Base-by-base conservation (phyloP, 2,888 invertebrate genomes). In the Barypeithes pellucidus region DNA sequence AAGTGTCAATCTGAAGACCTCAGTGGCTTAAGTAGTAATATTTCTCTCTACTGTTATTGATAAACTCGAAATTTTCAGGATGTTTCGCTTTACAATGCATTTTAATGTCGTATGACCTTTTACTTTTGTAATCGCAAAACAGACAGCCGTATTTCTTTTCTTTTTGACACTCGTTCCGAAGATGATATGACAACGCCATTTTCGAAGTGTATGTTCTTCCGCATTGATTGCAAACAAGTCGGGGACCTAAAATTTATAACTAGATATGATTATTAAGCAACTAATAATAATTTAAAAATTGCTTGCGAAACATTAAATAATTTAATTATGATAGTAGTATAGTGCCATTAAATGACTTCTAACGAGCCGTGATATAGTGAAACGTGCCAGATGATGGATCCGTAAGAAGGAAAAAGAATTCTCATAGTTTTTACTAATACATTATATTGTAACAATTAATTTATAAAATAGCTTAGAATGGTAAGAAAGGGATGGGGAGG, bases 201-300 rank as follows among this genome's bases (percentile, higher is more conserved):
- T 91, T 91, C 84, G 90, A 89, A 84, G 90, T 90, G 88, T 94
- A 94, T 72, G 90, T 89, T 86, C 93, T 94, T 72, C 91, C 91
- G 83, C 94, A 94, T 77, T 88, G 39, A 11, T 22, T n/a, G 36
- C 71, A 71, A 7, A 16, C 12, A 1, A 59, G 36, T 43, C 24
- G 39, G 3, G 60, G 50, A 24, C 63, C 69, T 70, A 70, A 54
- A 69, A 61, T 22, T 18, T 33, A 33, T 22, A 9, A 63, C 9
- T 12, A 7, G 9, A 39, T 43, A 8, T 61, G 20, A 41, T 18
- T 60, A 60, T 3, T 50, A 18, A 45, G 45, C 11, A 18, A 11
- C 20, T 33, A 33, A 16, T 33, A 36, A 36, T 12, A 16, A 33
- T 33, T 29, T 5, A 1, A 29, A 29, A 29, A 29, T 1, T 5